These are phyloP conservation scores for Lamprotornis superbus DNA, from an alignment of 2,113 vertebrate species.

Conservation along the genomic window DNA sequence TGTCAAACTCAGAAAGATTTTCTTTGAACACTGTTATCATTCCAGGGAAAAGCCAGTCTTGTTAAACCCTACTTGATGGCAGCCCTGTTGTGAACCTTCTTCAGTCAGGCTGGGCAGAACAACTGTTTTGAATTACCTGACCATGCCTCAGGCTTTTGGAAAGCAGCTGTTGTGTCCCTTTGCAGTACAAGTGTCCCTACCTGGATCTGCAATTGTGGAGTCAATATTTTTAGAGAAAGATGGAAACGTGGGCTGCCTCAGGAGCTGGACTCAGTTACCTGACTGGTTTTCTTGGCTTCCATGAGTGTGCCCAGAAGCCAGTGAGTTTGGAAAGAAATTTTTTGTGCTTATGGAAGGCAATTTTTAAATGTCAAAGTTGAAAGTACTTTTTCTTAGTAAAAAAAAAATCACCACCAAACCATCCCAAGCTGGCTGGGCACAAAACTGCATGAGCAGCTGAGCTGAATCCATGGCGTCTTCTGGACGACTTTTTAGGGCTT, in stretches of 20 bases:
- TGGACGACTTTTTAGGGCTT: neutral
- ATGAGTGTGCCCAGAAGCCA: neutral
- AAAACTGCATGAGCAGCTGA: neutral
- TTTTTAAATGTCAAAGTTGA: slow-evolving; percentile 39
- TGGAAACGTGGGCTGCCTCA: neutral
- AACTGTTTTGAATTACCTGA: neutral
- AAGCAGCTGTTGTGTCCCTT: neutral
- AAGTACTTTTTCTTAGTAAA: slow-evolving; percentile 11
- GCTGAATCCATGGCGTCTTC: neutral
- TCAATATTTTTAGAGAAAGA: neutral
- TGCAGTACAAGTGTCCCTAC: neutral
- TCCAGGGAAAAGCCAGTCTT: neutral
- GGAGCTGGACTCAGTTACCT: neutral
- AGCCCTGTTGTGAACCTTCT: neutral
- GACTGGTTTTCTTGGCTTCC: slow-evolving; percentile 16
- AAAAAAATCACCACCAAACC: neutral
- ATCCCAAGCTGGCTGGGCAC: neutral
- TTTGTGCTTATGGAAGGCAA: neutral
- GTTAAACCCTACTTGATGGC: neutral
- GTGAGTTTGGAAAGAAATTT: neutral
- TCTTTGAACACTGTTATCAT: neutral
- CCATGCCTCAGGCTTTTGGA: neutral
- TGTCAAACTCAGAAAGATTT: neutral
- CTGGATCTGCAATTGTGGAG: neutral
- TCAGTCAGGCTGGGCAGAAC: neutral